These are phyloP conservation scores for Drosophila albomicans DNA, from an alignment of 1,140 invertebrate genomes.

Conservation along the genomic window DNA sequence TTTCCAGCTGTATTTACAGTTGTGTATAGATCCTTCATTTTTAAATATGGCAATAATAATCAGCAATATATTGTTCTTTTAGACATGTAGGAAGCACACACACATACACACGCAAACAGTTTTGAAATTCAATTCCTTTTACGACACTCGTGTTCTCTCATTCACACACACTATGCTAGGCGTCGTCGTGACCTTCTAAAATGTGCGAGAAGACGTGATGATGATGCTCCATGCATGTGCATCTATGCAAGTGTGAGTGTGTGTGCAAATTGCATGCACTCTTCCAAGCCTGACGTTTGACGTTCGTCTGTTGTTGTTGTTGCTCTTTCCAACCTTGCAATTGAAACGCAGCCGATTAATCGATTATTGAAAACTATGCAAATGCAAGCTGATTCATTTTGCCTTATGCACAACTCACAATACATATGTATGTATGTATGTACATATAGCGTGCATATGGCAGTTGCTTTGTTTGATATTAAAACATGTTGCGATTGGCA, in stretches of 20 bases:
- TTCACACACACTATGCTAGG: slow-evolving; percentile 4
- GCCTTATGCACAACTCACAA: background rate
- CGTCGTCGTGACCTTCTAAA: slow-evolving; percentile 11
- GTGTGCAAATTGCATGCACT: slow-evolving; percentile 1
- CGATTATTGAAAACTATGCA: slow-evolving; percentile 34
- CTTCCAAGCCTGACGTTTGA: slow-evolving; percentile 19
- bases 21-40: background rate
- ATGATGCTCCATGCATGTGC: background rate
- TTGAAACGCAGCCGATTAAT: slow-evolving; percentile 4
- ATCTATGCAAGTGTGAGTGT: slow-evolving; percentile 3
- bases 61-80: background rate
- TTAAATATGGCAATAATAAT: slow-evolving; percentile 7
- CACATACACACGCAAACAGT: no score
- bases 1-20: background rate
- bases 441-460: slow-evolving; percentile 26
- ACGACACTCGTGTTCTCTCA: slow-evolving; percentile 3
- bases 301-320: background rate
- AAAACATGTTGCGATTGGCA: slow-evolving; percentile 42
- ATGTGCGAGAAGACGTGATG: slow-evolving; percentile 12
- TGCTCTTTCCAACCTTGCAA: slow-evolving; percentile 23
- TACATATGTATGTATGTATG: slow-evolving; percentile 9
- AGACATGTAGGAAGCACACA: slow-evolving; percentile 9
- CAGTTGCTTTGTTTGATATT: slow-evolving; percentile 53
- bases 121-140: slow-evolving; percentile 38
- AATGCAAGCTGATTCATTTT: slow-evolving; percentile 21